Percentiles rank a stretch among this genome's conserved stretches.
Evolutionary conservation across 2,113 vertebrate genomes (phyloP).

Genomic region (Cyphomyrus plagiostoma): DNA sequence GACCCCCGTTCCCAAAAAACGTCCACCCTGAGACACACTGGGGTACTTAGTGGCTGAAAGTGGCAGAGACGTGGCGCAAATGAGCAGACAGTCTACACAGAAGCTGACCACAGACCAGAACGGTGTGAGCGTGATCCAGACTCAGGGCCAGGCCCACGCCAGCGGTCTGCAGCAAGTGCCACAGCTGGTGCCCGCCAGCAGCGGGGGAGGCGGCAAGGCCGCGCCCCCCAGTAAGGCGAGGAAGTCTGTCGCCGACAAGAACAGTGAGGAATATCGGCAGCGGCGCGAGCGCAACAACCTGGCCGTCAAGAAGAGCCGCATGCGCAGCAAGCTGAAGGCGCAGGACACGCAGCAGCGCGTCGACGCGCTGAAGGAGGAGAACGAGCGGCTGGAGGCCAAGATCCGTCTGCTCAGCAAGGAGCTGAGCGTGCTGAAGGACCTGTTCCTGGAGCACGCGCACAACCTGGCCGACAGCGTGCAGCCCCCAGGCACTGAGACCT

Average conservation of each 20-base stretch:
- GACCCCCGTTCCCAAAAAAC: slow-evolving; percentile 20
- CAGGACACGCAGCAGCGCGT: slow-evolving; percentile 91
- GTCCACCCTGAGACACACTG: slow-evolving; percentile 43
- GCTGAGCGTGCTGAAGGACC: slow-evolving; percentile 93
- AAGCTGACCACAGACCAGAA: slow-evolving; percentile 63
- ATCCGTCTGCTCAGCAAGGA: slow-evolving; percentile 97
- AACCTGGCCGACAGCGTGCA: slow-evolving; percentile 89
- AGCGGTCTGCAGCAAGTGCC: slow-evolving; percentile 77
- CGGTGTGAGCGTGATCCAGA: slow-evolving; percentile 74
- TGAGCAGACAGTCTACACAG: slow-evolving; percentile 80
- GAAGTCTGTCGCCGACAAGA: slow-evolving; percentile 72
- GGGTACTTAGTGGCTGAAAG: slow-evolving; percentile 26
- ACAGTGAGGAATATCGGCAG: slow-evolving; percentile 88
- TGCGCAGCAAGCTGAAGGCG: slow-evolving; percentile 97
- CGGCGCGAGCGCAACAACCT: slow-evolving; percentile 94
- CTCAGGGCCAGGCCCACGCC: slow-evolving; percentile 67
- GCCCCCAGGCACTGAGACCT: slow-evolving; percentile 59
- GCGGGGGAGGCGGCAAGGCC: slow-evolving; percentile 76
- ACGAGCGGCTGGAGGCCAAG: slow-evolving; percentile 95
- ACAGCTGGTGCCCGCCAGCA: slow-evolving; percentile 70
- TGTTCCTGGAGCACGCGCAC: slow-evolving; percentile 96
- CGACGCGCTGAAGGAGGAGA: slow-evolving; percentile 97
- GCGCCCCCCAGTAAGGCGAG: slow-evolving; percentile 78
- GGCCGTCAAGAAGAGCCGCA: slow-evolving; percentile 94
- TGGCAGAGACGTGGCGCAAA: slow-evolving; percentile 62